A percentile compares a stretch with the other conserved stretches of the same genome.
These are phyloP conservation scores for Gasteruption jaculator DNA, from an alignment of 2,888 invertebrate genomes.

Conservation along the genomic window DNA sequence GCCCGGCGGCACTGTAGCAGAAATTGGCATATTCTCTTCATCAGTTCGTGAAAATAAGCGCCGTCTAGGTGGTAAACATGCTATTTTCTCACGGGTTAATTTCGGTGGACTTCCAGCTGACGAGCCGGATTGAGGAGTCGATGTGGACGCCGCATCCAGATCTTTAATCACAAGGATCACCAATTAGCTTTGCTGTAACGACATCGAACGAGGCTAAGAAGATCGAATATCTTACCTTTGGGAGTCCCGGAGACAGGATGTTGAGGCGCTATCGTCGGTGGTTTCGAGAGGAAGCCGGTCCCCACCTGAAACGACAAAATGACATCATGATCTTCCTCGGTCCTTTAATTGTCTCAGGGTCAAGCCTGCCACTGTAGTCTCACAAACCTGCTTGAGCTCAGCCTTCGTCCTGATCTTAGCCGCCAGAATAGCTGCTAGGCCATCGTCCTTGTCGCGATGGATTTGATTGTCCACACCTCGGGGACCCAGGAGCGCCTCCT, in stretches of 20 bases:
- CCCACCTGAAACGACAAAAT: constrained; percentile 34
- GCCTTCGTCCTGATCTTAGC: constrained; percentile 82
- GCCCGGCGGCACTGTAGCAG: constrained; percentile 29
- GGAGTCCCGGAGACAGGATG: constrained; percentile 36
- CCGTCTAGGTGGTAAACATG: constrained; percentile 49
- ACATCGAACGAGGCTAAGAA: background rate
- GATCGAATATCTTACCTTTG: too few relatives aligned
- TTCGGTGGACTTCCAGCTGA: constrained; percentile 53
- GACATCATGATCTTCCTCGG: background rate
- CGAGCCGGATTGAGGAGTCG: constrained; percentile 41
- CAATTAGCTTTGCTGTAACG: constrained; percentile 5
- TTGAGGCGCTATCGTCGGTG: constrained; percentile 30
- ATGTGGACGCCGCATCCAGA: constrained; percentile 38
- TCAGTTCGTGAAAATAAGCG: constrained; percentile 62
- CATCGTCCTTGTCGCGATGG: constrained; percentile 51
- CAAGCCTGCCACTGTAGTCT: too few relatives aligned
- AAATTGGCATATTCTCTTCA: constrained; percentile 43
- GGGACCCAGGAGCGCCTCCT: constrained; percentile 41
- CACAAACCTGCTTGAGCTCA: constrained; percentile 62
- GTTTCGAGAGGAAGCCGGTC: constrained; percentile 36
- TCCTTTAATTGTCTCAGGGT: too few relatives aligned
- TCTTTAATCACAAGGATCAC: constrained; percentile 20
- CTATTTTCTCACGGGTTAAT: constrained; percentile 50
- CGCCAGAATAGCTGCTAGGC: constrained; percentile 60
- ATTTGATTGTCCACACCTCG: constrained; percentile 43